Base-by-base conservation (phyloP, 2,113 vertebrate species). In the Phrynocephalus versicolor region DNA sequence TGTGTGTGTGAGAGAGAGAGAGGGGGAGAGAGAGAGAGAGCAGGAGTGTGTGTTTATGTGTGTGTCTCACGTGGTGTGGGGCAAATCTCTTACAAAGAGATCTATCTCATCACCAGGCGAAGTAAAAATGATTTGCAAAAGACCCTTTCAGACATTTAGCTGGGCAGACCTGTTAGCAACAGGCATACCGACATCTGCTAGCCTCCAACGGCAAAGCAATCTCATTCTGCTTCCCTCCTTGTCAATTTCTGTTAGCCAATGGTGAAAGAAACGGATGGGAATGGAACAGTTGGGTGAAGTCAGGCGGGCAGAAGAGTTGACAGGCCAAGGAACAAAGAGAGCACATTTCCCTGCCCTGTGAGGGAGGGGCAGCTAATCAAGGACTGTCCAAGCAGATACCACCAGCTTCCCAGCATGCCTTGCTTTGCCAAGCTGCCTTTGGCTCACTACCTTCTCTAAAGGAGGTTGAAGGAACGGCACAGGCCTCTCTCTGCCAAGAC, bases 281-380 rank as follows among this genome's bases (percentile, higher is more conserved):
- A 67, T 64, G 21, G 89, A 94, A 89, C 94, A 95, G 92, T 94
- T 91, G 92, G 90, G 90, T 89, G 88, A 89, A 94, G 90, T 88
- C 90, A 91, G 88, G 92, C 75, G 92, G 94, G 91, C 76, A 2
- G 41, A 92, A 94, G 94, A 94, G 94, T 95, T 95, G 94, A 95
- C 91, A 95, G 90, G 87, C 91, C 86, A 77, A 85, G 91, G 95
- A 94, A 95, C 95, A 95, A 95, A 95, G 94, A 82, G 88, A 94
- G 92, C 39, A 81, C 89, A 87, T 85, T 51, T 89, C 87, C 88
- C 93, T 90, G 90, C 91, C 90, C 88, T 89, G 72, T 57, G 87
- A 94, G 88, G 93, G 94, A 93, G 93, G 92, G 92, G 93, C 91
- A 83, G 88, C 84, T 83, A 88, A 95, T 87, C 92, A 94, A 93